Evolutionary conservation across 1,140 invertebrate species (phyloP), one percentile per base, ranked within the genome.

Genomic region (Cydia splendana): DNA sequence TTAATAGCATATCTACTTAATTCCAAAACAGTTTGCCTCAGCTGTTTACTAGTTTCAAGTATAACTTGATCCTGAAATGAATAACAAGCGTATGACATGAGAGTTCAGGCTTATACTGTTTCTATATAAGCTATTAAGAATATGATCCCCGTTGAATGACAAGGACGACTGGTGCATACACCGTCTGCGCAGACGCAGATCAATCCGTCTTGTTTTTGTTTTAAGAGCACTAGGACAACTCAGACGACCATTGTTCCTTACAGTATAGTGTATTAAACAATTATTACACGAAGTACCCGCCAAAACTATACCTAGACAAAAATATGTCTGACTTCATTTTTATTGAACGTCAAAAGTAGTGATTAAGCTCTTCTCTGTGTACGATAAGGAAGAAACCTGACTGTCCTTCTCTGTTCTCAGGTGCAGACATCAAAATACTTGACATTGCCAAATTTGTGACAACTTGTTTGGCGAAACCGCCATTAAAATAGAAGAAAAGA

Each of bases 201-300:
- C 67, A 77, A 28, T 76, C 65, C n/a, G 65, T 78, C 75, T 80
- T 81, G 80, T 42, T 83, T 83, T 82, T 84, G 75, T 83, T 83
- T 80, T 76, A 80, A 82, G 75, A 80, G 74, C 74, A 73, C 28
- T 62, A 42, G 76, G 75, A 62, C 77, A 67, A 74, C 75, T 81
- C 75, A 77, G 76, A 79, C 57, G 53, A 80, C 79, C 77, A 81
- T 84, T 82, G 80, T 84, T 81, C 76, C 74, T 24, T 48, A 12
- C 7, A 48, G 45, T 13, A 7, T 62, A 24, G 45, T 13, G 18
- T 62, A 24, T 10, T n/a, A 6, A 53, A n/a, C n/a, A n/a, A 53
- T n/a, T 6, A 53, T 53, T 18, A 5, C 5, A 53, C n/a, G 0
- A 48, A 15, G 0, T 48, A 48, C 13, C 4, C 7, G 45, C 45